Evolutionary conservation across 2,888 invertebrate species (phyloP).

Genomic region (Mythimna vitellina): DNA sequence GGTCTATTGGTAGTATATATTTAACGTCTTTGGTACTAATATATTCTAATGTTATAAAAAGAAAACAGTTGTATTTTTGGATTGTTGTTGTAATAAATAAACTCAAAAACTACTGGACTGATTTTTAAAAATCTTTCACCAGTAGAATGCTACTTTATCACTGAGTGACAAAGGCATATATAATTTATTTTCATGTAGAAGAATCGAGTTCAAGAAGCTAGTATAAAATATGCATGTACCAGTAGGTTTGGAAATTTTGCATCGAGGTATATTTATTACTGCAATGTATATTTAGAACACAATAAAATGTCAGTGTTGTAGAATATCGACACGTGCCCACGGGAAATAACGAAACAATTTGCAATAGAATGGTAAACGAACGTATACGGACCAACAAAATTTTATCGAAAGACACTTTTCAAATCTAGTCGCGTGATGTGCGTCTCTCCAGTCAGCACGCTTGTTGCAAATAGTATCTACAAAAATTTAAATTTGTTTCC

Average conservation of each 20-base stretch:
- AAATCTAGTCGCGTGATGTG: conserved; percentile 56
- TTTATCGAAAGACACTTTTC: conserved; percentile 54
- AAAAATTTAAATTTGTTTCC: conserved; percentile 86
- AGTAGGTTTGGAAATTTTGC: conserved; percentile 22
- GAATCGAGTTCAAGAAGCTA: neutral
- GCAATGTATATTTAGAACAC: conserved; percentile 39
- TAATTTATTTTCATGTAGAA: no score
- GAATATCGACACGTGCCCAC: conserved; percentile 36
- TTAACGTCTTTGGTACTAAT: no score
- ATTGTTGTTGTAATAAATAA: no score
- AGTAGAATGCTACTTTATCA: no score
- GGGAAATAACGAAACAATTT: conserved; percentile 60
- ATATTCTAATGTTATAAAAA: no score
- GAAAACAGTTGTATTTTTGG: no score
- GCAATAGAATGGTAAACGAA: conserved; percentile 47
- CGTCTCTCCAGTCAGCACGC: conserved; percentile 48
- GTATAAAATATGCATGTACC: neutral
- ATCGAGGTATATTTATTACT: conserved; percentile 34
- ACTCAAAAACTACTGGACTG: no score
- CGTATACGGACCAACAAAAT: conserved; percentile 34
- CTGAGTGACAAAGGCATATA: no score
- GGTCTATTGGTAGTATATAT: no score
- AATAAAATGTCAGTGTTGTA: conserved; percentile 44
- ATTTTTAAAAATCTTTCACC: no score
- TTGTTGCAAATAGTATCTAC: conserved; percentile 64